Conservation (phyloP, 2,797 vertebrate species). For the Sebastes dallii region DNA sequence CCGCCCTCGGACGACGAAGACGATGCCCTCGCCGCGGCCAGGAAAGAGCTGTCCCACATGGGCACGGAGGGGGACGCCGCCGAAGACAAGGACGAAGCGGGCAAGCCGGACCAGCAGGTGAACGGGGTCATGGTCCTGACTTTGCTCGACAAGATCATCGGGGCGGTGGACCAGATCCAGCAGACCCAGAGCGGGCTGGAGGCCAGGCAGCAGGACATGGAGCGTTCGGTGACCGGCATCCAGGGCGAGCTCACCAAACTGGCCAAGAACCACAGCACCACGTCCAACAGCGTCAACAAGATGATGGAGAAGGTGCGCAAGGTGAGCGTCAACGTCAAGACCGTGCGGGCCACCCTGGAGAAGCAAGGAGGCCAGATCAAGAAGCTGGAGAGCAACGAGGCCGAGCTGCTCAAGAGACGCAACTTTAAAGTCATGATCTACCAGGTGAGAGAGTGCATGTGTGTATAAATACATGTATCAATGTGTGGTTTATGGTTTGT, state of each 20-base stretch:
- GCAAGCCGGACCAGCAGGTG: slow-evolving; percentile 87
- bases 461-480: not conserved
- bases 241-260: slow-evolving; percentile 95
- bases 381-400: slow-evolving; percentile 95
- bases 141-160: slow-evolving; percentile 97
- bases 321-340: slow-evolving; percentile 98
- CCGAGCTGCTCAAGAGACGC: slow-evolving; percentile 93
- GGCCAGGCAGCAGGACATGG: slow-evolving; percentile 95
- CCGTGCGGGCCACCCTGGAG: slow-evolving; percentile 93
- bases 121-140: slow-evolving; percentile 95
- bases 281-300: slow-evolving; percentile 95
- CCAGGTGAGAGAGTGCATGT: slow-evolving; percentile 83
- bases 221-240: slow-evolving; percentile 91
- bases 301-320: slow-evolving; percentile 97
- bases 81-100: slow-evolving; percentile 59
- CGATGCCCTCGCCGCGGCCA: slow-evolving; percentile 56
- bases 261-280: slow-evolving; percentile 92
- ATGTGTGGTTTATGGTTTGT: not conserved
- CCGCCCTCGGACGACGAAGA: slow-evolving; percentile 82
- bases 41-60: slow-evolving; percentile 82
- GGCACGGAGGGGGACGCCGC: slow-evolving; percentile 69
- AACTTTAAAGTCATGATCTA: slow-evolving; percentile 99
- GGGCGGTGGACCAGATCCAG: slow-evolving; percentile 98
- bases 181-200: slow-evolving; percentile 94
- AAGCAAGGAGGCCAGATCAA: slow-evolving; percentile 96